These are phyloP conservation scores for Chloropsis cyanopogon DNA, from an alignment of 2,113 vertebrate species.

Conservation along the genomic window DNA sequence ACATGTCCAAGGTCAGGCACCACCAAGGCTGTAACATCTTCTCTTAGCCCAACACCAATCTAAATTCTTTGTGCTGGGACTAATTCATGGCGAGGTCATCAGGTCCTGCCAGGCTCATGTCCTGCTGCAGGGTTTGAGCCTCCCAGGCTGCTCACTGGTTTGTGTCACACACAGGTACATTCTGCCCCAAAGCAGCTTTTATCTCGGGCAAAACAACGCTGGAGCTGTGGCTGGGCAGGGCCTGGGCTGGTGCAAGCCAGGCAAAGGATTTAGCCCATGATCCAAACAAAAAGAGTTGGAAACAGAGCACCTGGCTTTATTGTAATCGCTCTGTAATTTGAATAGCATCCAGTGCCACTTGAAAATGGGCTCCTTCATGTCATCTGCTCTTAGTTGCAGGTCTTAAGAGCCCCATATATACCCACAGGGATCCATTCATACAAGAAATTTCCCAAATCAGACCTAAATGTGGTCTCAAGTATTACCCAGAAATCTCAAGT, in stretches of 20 bases:
- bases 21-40: neutral
- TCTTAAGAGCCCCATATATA: neutral
- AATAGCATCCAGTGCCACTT: neutral
- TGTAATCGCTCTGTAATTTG: neutral
- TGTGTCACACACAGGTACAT: neutral
- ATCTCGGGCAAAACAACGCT: neutral
- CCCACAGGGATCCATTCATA: accelerated
- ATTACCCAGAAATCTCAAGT: neutral
- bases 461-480: neutral
- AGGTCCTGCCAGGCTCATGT: neutral
- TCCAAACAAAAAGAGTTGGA: neutral
- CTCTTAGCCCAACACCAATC: neutral
- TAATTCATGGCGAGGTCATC: neutral
- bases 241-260: neutral
- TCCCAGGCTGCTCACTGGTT: neutral
- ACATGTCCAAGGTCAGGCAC: neutral
- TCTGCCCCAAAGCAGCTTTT: neutral
- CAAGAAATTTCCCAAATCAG: neutral
- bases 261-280: neutral
- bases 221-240: neutral
- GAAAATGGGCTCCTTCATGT: neutral
- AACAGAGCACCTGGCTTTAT: neutral
- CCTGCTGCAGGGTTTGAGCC: neutral
- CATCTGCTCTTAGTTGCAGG: neutral
- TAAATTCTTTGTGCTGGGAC: neutral